These are phyloP conservation scores for Acanthiza pusilla DNA, from an alignment of 2,797 vertebrate genomes.

Conservation along the genomic window DNA sequence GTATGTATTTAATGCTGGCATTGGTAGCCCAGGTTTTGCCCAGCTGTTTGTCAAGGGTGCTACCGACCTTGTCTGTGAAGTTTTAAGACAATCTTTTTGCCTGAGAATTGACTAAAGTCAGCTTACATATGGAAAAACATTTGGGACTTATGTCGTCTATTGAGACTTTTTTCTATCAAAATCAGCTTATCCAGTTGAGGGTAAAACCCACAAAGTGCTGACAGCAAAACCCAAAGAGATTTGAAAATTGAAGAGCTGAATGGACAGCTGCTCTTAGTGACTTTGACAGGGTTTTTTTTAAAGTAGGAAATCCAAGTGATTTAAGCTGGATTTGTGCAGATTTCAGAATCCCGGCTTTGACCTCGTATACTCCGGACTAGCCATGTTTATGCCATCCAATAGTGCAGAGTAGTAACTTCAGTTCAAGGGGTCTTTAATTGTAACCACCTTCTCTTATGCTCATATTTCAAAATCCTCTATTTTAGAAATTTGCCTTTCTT, in stretches of 20 bases:
- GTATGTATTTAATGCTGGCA: neutral
- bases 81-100: neutral
- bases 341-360: neutral
- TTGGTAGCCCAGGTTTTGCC: neutral
- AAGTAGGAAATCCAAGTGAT: neutral
- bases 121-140: neutral
- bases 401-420: neutral
- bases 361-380: neutral
- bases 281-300: neutral
- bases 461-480: neutral
- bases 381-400: neutral
- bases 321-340: constrained; percentile 9
- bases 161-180: neutral
- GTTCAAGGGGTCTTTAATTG: neutral
- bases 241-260: neutral
- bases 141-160: neutral
- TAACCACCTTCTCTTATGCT: neutral
- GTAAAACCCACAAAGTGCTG: neutral
- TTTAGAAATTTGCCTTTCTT: neutral
- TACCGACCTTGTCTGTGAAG: neutral
- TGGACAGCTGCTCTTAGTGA: neutral
- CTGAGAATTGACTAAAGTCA: neutral
- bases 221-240: neutral
- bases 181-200: neutral
- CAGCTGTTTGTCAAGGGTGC: neutral